phyloP scores from a whole-genome alignment of 2,797 vertebrate species.

The Acestrorhynchus altus region DNA sequence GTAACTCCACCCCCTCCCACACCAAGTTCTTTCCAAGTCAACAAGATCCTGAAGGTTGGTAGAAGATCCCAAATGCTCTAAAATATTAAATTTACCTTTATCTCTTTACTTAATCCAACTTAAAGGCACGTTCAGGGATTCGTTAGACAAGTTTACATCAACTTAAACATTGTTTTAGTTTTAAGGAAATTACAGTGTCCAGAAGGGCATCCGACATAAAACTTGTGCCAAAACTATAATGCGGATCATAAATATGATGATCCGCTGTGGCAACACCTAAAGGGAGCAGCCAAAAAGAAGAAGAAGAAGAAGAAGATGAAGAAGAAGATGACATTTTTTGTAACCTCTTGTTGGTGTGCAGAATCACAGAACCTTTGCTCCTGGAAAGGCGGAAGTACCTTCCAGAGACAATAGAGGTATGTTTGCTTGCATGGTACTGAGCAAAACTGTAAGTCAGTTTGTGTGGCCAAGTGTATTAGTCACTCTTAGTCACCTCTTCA shows the following conservation, averaged over 20 bases:
- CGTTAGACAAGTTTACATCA: neutral
- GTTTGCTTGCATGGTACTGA: neutral
- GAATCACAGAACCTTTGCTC: constrained; percentile 89
- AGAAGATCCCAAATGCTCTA: constrained; percentile 59
- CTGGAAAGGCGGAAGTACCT: constrained; percentile 87
- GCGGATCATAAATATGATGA: no score
- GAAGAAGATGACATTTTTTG: no score
- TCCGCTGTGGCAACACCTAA: no score
- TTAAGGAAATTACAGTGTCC: no score
- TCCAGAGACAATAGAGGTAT: constrained; percentile 95
- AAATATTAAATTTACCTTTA: neutral
- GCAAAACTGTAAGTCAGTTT: constrained; percentile 15
- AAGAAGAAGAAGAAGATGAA: no score
- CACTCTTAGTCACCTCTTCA: no score
- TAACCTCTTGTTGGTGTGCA: constrained; percentile 64
- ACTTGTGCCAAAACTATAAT: no score
- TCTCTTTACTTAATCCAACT: neutral
- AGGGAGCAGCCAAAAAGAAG: no score
- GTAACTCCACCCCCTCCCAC: constrained; percentile 89
- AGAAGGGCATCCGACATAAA: no score
- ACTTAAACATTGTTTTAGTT: no score
- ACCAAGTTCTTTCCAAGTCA: constrained; percentile 84
- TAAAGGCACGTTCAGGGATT: neutral
- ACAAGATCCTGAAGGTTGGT: constrained; percentile 94
- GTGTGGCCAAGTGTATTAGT: no score